Evolutionary conservation across 2,797 vertebrate genomes (phyloP).

Genomic region (Muscicapa comitata): DNA sequence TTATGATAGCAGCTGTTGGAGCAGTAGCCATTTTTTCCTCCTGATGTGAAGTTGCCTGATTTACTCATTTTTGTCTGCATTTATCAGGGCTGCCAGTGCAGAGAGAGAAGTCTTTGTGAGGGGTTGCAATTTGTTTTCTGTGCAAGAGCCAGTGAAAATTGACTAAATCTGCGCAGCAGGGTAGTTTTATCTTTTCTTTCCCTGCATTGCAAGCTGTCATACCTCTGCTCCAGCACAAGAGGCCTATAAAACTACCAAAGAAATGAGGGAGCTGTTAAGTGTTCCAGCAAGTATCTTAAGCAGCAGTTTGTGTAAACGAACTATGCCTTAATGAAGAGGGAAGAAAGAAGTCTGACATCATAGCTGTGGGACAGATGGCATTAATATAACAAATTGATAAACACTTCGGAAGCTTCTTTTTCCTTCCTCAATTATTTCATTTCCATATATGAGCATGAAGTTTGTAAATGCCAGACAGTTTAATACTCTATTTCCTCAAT

Average conservation of each 20-base stretch:
- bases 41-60: constrained; percentile 77
- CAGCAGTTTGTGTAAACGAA: constrained; percentile 62
- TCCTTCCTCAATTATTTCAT: constrained; percentile 33
- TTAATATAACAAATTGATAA: constrained; percentile 64
- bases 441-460: background rate
- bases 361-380: constrained; percentile 56
- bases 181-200: constrained; percentile 73
- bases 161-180: constrained; percentile 75
- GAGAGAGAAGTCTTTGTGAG: constrained; percentile 73
- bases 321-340: constrained; percentile 55
- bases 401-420: constrained; percentile 57
- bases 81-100: constrained; percentile 75
- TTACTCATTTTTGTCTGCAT: constrained; percentile 76
- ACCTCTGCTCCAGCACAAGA: constrained; percentile 71
- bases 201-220: constrained; percentile 72
- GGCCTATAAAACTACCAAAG: constrained; percentile 73
- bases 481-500: constrained; percentile 16
- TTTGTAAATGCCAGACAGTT: background rate
- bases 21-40: constrained; percentile 71
- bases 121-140: constrained; percentile 78
- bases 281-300: constrained; percentile 70
- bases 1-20: constrained; percentile 81
- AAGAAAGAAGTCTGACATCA: constrained; percentile 32
- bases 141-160: constrained; percentile 74
- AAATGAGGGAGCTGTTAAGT: constrained; percentile 70